These are phyloP conservation scores for Smithornis capensis DNA, from an alignment of 2,113 vertebrate genomes.

Conservation along the genomic window DNA sequence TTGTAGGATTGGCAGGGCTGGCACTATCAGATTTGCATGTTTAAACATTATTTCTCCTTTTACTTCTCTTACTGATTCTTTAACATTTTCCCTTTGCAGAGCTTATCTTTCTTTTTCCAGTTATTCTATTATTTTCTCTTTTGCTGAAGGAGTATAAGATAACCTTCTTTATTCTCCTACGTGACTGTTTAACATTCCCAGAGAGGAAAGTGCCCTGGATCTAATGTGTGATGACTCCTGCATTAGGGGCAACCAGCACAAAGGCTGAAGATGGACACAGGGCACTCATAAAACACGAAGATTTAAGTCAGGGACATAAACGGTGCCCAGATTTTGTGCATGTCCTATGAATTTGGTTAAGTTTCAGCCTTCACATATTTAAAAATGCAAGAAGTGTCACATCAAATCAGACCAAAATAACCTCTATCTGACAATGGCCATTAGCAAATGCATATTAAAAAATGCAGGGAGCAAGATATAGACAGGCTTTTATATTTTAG, in stretches of 20 bases:
- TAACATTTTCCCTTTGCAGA: neutral
- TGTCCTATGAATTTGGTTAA: neutral
- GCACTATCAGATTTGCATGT: neutral
- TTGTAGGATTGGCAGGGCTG: neutral
- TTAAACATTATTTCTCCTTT: neutral
- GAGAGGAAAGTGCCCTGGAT: neutral
- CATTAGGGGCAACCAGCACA: neutral
- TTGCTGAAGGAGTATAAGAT: neutral
- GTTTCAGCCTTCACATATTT: neutral
- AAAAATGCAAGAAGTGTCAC: conserved; percentile 13
- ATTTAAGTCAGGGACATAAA: neutral
- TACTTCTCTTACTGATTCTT: neutral
- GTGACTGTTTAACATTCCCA: neutral
- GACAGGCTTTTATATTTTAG: neutral
- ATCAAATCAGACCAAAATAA: conserved; percentile 18
- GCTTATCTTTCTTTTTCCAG: neutral
- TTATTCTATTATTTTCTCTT: neutral
- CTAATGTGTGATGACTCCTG: neutral
- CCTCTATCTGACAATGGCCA: conserved; percentile 8
- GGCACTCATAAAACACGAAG: neutral
- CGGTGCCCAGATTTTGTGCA: neutral
- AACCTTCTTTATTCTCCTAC: neutral
- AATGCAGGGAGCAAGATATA: neutral
- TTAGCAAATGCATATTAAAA: conserved; percentile 9
- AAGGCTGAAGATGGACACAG: neutral